Evolutionary conservation across 2,888 invertebrate species (phyloP), one percentile per base, ranked within the genome.

Genomic region (Hydrotaea cyrtoneurina): DNA sequence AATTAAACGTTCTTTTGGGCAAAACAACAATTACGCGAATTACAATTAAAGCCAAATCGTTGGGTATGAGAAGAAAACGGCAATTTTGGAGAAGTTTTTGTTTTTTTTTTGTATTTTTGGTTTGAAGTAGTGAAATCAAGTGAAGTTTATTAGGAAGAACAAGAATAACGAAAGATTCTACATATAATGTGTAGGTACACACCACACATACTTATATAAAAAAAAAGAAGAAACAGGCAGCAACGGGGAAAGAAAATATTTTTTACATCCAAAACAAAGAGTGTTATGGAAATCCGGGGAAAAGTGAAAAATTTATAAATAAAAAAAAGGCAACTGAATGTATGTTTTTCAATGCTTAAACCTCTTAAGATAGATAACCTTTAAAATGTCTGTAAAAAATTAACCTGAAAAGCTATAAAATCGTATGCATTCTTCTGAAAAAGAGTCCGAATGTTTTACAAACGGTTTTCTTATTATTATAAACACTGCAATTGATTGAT

Each of bases 121-220:
- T 26, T 23, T 23, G 59, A 76, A 73, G 59, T 31, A 73, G 59
- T 31, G 23, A 31, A 31, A 31, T 59, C 55, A 19, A 23, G 39
- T 11, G 26, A 46, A 78, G 36, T 55, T 17, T 17, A 53, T 17
- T 13, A 43, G n/a, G 1, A 31, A 50, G 57, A 77, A 17, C 15
- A 10, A 78, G 73, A 17, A 43, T 57, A 73, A 39, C 75, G 64
- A 71, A 66, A 57, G 23, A 69, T 74, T 46, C 15, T 62, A n/a
- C n/a, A n/a, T n/a, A 74, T 74, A 69, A 74, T 39, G 74, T 73
- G 76, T 55, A 74, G 46, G 66, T 78, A 64, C 55, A 80, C 66
- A 75, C 43, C 31, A 78, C 46, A 71, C 72, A 81, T 43, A 84
- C 81, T 84, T 84, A 84, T 81, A 50, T 81, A 84, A 82, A 84